Percentiles rank a stretch among this genome's conserved stretches.
Evolutionary conservation across 2,888 invertebrate genomes (phyloP).

Genomic region (Alentia gelatinosa): DNA sequence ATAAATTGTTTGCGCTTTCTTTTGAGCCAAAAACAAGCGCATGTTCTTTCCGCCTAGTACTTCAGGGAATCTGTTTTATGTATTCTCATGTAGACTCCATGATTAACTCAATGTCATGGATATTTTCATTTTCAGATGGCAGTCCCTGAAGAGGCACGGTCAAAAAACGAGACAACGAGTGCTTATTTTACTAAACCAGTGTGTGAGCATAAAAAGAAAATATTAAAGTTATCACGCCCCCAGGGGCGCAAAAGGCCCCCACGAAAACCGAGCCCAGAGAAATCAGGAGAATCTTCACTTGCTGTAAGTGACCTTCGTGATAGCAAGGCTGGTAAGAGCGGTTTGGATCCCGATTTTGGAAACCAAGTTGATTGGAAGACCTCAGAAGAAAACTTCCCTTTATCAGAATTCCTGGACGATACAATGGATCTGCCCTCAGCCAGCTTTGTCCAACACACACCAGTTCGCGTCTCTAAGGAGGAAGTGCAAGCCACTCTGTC

Average conservation of each 20-base stretch:
- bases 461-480: not conserved
- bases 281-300: too few relatives aligned
- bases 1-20: too few relatives aligned
- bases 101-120: too few relatives aligned
- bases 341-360: too few relatives aligned
- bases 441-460: not conserved
- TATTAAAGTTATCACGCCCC: not conserved
- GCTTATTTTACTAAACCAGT: not conserved
- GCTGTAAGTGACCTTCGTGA: too few relatives aligned
- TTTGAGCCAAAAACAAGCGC: too few relatives aligned
- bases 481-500: not conserved
- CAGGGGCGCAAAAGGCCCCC: not conserved
- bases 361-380: too few relatives aligned
- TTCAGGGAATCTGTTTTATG: too few relatives aligned
- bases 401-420: not conserved
- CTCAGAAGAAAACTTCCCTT: not conserved
- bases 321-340: too few relatives aligned
- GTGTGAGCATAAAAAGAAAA: not conserved
- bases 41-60: not conserved
- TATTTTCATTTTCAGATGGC: not conserved
- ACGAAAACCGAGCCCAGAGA: not conserved
- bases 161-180: not conserved
- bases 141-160: not conserved
- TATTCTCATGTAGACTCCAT: too few relatives aligned
- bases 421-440: not conserved